Base-by-base conservation (phyloP, 2,113 vertebrate species). In the Nothobranchius kuhntae region DNA sequence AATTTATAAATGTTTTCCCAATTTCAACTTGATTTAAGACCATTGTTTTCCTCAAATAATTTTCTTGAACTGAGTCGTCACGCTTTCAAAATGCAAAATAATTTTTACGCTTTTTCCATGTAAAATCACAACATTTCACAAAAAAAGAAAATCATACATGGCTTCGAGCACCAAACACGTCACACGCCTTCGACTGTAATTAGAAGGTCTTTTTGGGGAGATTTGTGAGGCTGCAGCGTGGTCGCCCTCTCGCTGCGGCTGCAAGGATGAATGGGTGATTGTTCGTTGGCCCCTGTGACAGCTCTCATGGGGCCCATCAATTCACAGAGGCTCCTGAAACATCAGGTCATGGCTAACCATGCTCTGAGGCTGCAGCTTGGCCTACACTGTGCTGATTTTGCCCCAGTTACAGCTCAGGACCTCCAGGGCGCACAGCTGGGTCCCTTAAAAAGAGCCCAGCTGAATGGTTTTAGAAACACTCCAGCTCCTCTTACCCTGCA, bases 381-480 rank as follows among this genome's bases (percentile, higher is more conserved):
- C 81, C 76, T 64, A 30, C 78, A 53, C 68, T 51, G 75, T 40
- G 64, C 78, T 67, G 80, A 74, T 72, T 77, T 68, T 78, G 75
- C 83, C 86, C 78, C 75, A 83, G 82, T 72, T 73, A 75, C 64
- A 84, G 72, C 75, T 61, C 54, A 13, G 78, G 86, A 87, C 89
- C 87, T 90, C 85, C 78, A 85, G 85, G 86, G 79, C 30, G 77
- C 91, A 89, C 89, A 89, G 91, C 89, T 89, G 89, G 86, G 77
- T 86, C 73, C 84, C 81, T 84, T 84, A 91, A 89, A 89, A 86
- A 86, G 85, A 81, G 68, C 50, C 77, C 58, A 73, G 68, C 75
- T 83, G 81, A 89, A 89, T 70, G 76, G 65, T 79, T 87, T 79
- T 76, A 82, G 90, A 87, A 89, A 89, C 87, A 85, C 76, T 88